A percentile compares a stretch with the other conserved stretches of the same genome.
phyloP scores from a whole-genome alignment of 2,888 invertebrate genomes.

The Seira sanloemensis region DNA sequence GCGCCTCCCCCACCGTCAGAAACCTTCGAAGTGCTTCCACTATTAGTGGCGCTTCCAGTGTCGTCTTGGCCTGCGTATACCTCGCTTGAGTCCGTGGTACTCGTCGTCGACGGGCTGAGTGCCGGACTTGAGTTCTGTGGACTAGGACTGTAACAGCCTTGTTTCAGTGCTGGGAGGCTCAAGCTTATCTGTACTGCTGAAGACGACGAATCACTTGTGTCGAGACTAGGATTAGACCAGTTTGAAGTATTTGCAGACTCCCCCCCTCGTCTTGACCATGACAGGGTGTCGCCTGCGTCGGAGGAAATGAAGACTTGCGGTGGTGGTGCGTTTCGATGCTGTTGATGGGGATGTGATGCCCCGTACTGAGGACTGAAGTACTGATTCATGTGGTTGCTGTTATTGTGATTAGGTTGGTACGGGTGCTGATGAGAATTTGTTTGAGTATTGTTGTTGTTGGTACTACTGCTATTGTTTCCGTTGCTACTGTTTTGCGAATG shows the following conservation, averaged over 20 bases:
- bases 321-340: slow-evolving; percentile 25
- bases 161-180: slow-evolving; percentile 45
- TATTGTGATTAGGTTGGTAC: slow-evolving; percentile 20
- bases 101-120: slow-evolving; percentile 33
- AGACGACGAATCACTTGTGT: slow-evolving; percentile 15
- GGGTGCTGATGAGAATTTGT: slow-evolving; percentile 29
- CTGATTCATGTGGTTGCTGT: slow-evolving; percentile 10
- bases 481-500: slow-evolving; percentile 3
- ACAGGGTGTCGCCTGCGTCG: slow-evolving; percentile 26
- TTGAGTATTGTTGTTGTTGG: slow-evolving; percentile 14
- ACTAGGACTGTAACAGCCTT: slow-evolving; percentile 51
- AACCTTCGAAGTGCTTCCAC: background rate
- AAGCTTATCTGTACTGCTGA: slow-evolving; percentile 44
- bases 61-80: slow-evolving; percentile 33
- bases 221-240: slow-evolving; percentile 47
- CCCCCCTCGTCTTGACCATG: slow-evolving; percentile 38
- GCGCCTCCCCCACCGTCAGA: background rate
- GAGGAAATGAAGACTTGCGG: slow-evolving; percentile 57
- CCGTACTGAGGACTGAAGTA: slow-evolving; percentile 28
- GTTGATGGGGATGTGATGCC: slow-evolving; percentile 21
- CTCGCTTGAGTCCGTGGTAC: slow-evolving; percentile 45
- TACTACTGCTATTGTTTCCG: slow-evolving; percentile 11
- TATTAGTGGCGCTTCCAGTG: background rate
- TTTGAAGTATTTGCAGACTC: slow-evolving; percentile 34
- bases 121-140: slow-evolving; percentile 51